Evolutionary conservation across 1,140 invertebrate genomes (phyloP).

Genomic region (Formica selysi): DNA sequence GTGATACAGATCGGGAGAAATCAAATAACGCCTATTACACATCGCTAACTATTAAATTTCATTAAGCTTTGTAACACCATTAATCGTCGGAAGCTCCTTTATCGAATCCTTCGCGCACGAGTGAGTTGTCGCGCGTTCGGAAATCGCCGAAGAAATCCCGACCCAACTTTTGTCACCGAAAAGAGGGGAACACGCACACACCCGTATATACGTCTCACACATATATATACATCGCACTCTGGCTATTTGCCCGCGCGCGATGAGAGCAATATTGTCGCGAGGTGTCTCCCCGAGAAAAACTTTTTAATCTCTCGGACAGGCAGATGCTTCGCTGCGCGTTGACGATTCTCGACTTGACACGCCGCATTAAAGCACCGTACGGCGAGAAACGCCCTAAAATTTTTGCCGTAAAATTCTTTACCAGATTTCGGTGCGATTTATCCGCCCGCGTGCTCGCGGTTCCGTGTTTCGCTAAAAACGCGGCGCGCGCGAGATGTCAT

Average conservation of each 20-base stretch:
- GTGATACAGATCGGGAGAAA: slow-evolving; percentile 16
- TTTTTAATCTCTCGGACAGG: slow-evolving; percentile 73
- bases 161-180: neutral
- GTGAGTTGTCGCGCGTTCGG: slow-evolving; percentile 17
- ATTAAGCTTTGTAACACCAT: slow-evolving; percentile 61
- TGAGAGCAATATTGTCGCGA: slow-evolving; percentile 66
- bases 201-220: neutral
- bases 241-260: slow-evolving; percentile 49
- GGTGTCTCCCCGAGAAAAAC: slow-evolving; percentile 53
- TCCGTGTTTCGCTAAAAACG: neutral
- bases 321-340: slow-evolving; percentile 67
- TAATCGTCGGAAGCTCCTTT: slow-evolving; percentile 62
- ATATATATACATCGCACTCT: neutral
- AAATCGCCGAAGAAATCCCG: slow-evolving; percentile 54
- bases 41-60: slow-evolving; percentile 65
- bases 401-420: slow-evolving; percentile 9
- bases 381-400: neutral
- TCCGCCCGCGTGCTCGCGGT: neutral
- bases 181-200: neutral
- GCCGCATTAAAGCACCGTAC: slow-evolving; percentile 26
- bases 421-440: slow-evolving; percentile 13
- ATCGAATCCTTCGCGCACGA: slow-evolving; percentile 60
- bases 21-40: slow-evolving; percentile 41
- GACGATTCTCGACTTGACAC: slow-evolving; percentile 42
- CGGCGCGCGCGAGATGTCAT: slow-evolving; percentile 11